Percentiles rank a stretch among this genome's conserved stretches.
These are phyloP conservation scores for Hucho hucho DNA, from an alignment of 2,113 vertebrate species.

Conservation along the genomic window DNA sequence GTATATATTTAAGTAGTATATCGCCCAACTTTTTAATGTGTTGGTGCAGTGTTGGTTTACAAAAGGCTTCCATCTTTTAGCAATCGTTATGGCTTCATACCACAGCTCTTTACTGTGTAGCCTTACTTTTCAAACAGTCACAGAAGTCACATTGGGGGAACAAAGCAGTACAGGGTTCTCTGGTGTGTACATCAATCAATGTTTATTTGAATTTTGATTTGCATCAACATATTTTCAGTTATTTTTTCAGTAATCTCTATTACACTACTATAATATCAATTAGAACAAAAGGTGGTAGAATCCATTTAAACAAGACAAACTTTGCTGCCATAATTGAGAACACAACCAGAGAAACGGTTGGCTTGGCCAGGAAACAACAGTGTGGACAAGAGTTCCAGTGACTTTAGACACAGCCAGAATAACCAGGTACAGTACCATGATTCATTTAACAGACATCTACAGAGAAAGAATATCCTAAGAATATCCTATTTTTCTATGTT, in stretches of 20 bases:
- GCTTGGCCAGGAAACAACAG: conserved; percentile 63
- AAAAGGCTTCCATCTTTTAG: too few species aligned
- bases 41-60: too few species aligned
- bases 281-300: conserved; percentile 78
- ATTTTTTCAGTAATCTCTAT: conserved; percentile 73
- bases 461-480: conserved; percentile 68
- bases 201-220: conserved; percentile 79
- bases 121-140: background rate
- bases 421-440: conserved; percentile 72
- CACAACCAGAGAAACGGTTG: conserved; percentile 56
- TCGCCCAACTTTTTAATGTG: too few species aligned
- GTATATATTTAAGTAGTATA: too few species aligned
- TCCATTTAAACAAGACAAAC: conserved; percentile 76
- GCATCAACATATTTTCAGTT: conserved; percentile 78
- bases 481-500: conserved; percentile 40
- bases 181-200: conserved; percentile 77
- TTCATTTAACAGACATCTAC: conserved; percentile 78
- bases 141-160: background rate
- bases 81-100: background rate
- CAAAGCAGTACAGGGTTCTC: conserved; percentile 14
- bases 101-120: background rate
- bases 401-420: conserved; percentile 72
- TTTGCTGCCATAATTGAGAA: conserved; percentile 69
- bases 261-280: conserved; percentile 79
- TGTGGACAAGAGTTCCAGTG: conserved; percentile 67